Conservation (phyloP, 2,113 vertebrate genomes). For the Zootoca vivipara region DNA sequence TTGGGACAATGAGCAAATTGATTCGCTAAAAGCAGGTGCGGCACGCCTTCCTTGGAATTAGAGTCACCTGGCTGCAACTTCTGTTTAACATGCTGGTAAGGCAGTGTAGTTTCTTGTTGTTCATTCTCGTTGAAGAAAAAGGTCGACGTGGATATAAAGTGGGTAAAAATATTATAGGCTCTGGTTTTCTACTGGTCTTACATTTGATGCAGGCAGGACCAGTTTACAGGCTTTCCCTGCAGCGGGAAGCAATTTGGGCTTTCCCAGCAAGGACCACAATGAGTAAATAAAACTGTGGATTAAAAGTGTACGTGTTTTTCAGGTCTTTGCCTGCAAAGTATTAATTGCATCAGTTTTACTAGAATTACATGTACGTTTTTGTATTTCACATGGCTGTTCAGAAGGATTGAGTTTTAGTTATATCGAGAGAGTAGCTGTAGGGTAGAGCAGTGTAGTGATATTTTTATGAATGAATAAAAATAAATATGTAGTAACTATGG, state of each 20-base stretch:
- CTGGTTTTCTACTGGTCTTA: not conserved
- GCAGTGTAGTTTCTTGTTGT: slow-evolving; percentile 1
- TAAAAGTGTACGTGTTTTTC: not conserved
- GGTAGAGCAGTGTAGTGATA: no score
- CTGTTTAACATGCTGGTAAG: slow-evolving; percentile 48
- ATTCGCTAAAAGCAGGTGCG: slow-evolving; percentile 64
- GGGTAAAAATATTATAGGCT: slow-evolving; percentile 5
- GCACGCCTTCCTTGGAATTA: slow-evolving; percentile 46
- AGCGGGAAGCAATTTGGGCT: not conserved
- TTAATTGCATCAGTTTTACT: not conserved
- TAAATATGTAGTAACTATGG: no score
- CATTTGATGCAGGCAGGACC: not conserved
- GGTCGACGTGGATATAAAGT: rapidly evolving
- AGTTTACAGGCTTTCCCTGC: not conserved
- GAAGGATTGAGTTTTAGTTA: not conserved
- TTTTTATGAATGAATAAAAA: no score
- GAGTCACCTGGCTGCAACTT: slow-evolving; percentile 61
- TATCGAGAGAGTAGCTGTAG: not conserved
- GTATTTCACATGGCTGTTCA: not conserved
- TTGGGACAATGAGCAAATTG: slow-evolving; percentile 63
- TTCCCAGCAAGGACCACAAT: not conserved
- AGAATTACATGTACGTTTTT: not conserved
- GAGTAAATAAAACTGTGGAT: not conserved
- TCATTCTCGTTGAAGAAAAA: slow-evolving; percentile 20
- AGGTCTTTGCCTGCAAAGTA: not conserved